Percentiles rank a stretch among this genome's conserved stretches.
Conservation (phyloP, 2,888 invertebrate genomes). For the Trichopoda pennipes region DNA sequence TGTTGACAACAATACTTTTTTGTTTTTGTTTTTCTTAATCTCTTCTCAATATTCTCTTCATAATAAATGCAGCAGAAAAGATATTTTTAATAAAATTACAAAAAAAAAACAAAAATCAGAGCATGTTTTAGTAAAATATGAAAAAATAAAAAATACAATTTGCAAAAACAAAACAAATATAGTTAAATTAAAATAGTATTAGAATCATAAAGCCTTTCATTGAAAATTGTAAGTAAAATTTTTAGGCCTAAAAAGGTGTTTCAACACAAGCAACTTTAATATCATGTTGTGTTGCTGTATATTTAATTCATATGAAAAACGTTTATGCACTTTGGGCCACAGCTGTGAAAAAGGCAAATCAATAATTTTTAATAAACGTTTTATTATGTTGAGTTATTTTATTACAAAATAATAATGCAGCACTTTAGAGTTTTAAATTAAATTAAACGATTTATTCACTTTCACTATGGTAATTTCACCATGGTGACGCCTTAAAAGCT, state of each 20-base stretch:
- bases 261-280: slow-evolving; percentile 32
- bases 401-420: no score
- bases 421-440: no score
- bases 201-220: slow-evolving; percentile 65
- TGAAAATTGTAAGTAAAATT: slow-evolving; percentile 38
- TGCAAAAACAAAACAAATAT: slow-evolving; percentile 1
- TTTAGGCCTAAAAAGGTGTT: slow-evolving; percentile 69
- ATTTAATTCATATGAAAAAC: slow-evolving; percentile 7
- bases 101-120: slow-evolving; percentile 62
- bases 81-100: slow-evolving; percentile 22
- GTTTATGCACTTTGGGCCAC: slow-evolving; percentile 15
- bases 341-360: no score
- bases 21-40: slow-evolving; percentile 34
- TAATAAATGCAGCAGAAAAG: slow-evolving; percentile 22
- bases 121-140: slow-evolving; percentile 50
- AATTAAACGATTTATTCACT: no score
- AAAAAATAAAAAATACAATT: slow-evolving; percentile 44
- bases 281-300: slow-evolving; percentile 36
- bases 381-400: no score
- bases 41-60: slow-evolving; percentile 59
- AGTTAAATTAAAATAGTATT: slow-evolving; percentile 44
- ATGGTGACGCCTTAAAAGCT: no score
- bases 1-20: slow-evolving; percentile 60
- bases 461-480: no score
- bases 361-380: no score